A percentile compares a stretch with the other conserved stretches of the same genome.
Conservation (phyloP, 2,797 vertebrate species). For the Artibeus jamaicensis region DNA sequence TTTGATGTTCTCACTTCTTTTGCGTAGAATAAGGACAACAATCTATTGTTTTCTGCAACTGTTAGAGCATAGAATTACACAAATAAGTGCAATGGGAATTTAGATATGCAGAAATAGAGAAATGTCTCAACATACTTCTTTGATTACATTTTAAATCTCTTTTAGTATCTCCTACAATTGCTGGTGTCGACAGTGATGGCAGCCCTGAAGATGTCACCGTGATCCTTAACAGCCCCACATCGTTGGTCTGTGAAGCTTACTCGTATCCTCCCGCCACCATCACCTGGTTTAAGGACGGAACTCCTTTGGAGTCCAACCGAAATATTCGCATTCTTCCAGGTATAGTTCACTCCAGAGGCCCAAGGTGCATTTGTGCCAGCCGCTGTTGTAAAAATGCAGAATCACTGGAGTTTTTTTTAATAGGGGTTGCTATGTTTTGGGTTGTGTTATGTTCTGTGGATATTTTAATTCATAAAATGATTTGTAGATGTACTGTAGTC, state of each 20-base stretch:
- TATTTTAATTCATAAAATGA: not conserved
- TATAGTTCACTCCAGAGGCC: constrained; percentile 67
- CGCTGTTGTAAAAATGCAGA: not conserved
- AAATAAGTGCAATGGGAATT: not conserved
- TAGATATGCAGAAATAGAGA: not conserved
- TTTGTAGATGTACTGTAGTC: not conserved
- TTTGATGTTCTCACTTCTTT: not conserved
- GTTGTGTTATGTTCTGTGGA: not conserved
- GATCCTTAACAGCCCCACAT: constrained; percentile 93
- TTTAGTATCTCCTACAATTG: constrained; percentile 93
- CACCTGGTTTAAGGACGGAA: constrained; percentile 95
- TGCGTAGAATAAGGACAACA: not conserved
- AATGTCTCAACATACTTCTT: not conserved
- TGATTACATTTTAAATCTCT: constrained; percentile 50
- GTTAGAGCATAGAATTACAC: not conserved
- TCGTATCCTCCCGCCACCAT: constrained; percentile 94
- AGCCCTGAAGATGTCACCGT: constrained; percentile 91
- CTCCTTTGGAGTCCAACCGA: constrained; percentile 88
- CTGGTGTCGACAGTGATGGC: constrained; percentile 84
- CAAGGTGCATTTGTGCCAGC: not conserved
- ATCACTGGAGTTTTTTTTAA: not conserved
- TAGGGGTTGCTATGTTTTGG: not conserved
- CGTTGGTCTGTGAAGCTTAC: constrained; percentile 93
- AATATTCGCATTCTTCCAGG: constrained; percentile 94
- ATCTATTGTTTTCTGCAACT: not conserved